Conservation (phyloP, 92 coral and sea anemone species). For the Porites cylindrica region DNA sequence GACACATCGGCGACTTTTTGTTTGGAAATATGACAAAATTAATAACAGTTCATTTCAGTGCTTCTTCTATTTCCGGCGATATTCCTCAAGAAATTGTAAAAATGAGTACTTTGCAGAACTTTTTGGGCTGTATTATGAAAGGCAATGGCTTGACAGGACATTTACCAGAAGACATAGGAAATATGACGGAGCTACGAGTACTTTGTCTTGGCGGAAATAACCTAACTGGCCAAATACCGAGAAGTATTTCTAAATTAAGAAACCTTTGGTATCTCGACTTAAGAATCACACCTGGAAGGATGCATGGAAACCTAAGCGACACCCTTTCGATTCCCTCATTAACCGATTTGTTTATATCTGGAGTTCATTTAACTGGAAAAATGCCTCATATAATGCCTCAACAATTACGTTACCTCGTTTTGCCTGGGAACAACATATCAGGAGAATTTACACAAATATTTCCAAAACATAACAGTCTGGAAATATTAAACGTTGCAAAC, state of each 20-base stretch:
- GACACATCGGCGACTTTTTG: constrained; percentile 45
- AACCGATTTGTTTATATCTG: constrained; percentile 46
- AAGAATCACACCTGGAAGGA: constrained; percentile 43
- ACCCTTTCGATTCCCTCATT: constrained; percentile 47
- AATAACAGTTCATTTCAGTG: constrained; percentile 27
- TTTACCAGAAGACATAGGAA: constrained; percentile 65
- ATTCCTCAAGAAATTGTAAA: constrained; percentile 47
- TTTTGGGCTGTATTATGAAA: constrained; percentile 40
- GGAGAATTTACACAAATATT: constrained; percentile 46
- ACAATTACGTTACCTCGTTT: neutral
- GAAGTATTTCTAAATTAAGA: constrained; percentile 45
- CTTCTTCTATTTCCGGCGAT: constrained; percentile 19
- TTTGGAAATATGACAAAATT: constrained; percentile 64
- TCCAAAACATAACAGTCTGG: constrained; percentile 14
- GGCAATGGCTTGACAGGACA: constrained; percentile 60
- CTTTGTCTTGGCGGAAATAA: constrained; percentile 64
- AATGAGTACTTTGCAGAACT: constrained; percentile 42
- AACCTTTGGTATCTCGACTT: constrained; percentile 57
- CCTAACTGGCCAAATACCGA: constrained; percentile 62
- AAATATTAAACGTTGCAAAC: constrained; percentile 51
- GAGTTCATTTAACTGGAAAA: constrained; percentile 49
- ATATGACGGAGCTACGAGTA: constrained; percentile 52
- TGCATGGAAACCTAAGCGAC: constrained; percentile 53
- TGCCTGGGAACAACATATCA: constrained; percentile 62
- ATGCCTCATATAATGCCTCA: constrained; percentile 51